phyloP scores from a whole-genome alignment of 2,888 invertebrate genomes.

The Diadromus collaris region DNA sequence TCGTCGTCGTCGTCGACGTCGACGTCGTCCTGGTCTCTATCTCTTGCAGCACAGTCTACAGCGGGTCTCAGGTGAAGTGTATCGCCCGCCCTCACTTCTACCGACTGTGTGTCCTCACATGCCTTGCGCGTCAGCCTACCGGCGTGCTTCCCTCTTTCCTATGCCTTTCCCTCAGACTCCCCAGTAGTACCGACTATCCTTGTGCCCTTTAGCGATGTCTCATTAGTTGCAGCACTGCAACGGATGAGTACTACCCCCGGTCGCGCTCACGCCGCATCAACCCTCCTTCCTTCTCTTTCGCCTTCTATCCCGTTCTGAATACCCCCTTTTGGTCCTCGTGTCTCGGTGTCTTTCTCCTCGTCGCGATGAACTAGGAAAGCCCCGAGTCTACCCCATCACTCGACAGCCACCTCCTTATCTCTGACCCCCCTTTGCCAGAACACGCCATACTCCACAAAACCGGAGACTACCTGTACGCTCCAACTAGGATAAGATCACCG shows the following conservation, averaged over 20 bases:
- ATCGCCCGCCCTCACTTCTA: constrained; percentile 76
- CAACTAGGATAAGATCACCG: constrained; percentile 13
- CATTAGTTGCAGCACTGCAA: constrained; percentile 80
- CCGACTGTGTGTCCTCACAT: constrained; percentile 70
- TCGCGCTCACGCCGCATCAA: constrained; percentile 64
- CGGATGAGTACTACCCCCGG: constrained; percentile 77
- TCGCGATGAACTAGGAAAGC: constrained; percentile 65
- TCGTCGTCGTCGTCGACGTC: constrained; percentile 64
- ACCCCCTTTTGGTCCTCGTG: constrained; percentile 57
- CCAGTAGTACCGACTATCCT: constrained; percentile 57
- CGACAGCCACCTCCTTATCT: constrained; percentile 77
- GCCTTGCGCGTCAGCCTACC: constrained; percentile 64
- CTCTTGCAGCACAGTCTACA: constrained; percentile 70
- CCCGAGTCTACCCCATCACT: constrained; percentile 70
- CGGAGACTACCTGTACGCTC: constrained; percentile 31
- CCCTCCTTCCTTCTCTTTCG: constrained; percentile 57
- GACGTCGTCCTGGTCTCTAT: constrained; percentile 68
- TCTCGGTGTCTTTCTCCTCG: constrained; percentile 61
- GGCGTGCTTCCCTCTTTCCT: constrained; percentile 52
- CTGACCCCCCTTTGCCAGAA: constrained; percentile 72
- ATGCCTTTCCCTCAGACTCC: constrained; percentile 46
- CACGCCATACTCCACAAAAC: constrained; percentile 39
- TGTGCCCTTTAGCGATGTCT: constrained; percentile 80
- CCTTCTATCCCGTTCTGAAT: constrained; percentile 50
- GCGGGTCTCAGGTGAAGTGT: constrained; percentile 79